Evolutionary conservation across 2,888 invertebrate species (phyloP), one percentile per base, ranked within the genome.

Genomic region (Tetramorium bicarinatum): DNA sequence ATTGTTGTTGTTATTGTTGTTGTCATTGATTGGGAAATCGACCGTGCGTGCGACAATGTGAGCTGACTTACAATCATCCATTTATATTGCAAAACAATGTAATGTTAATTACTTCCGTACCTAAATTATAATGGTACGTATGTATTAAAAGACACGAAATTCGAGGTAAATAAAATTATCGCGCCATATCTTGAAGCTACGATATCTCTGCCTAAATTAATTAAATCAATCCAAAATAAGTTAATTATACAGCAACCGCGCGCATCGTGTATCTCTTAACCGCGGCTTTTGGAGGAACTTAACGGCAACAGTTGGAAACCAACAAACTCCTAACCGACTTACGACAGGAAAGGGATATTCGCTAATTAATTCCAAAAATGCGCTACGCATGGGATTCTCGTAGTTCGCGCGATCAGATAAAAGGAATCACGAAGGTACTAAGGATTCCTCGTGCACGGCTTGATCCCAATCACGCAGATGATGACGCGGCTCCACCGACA

Each of bases 391-490:
- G 34, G 15, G 52, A 52, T 38, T 69, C 29, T 79, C 41, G 21
- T n/a, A 44, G 18, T n/a, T 59, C 47, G 59, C 47, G 72, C 72
- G 25, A 80, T 80, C 79, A 59, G 79, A 80, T 72, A 71, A 47
- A 64, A 49, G 18, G 79, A 80, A 59, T 59, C 75, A 79, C 66
- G 59, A 34, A 77, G 64, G 77, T 56, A 75, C 77, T 80, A 77
- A 83, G 64, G 61, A 82, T 79, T 76, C 54, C 54, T 71, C 67
- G 82, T 67, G 87, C 92, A 90, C 74, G 88, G 84, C 79, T 90
- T 87, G 87, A 90, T 91, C 83, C 90, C 93, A 90, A 93, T 93
- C 87, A 92, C 87, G 92, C 93, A 89, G 87, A 92, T 92, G 90
- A 92, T 90, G 87, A 92, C 87, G 88, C 90, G 87, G 87, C 89